These are phyloP conservation scores for Scaptomyza graminum DNA, from an alignment of 1,140 invertebrate species.

Conservation along the genomic window DNA sequence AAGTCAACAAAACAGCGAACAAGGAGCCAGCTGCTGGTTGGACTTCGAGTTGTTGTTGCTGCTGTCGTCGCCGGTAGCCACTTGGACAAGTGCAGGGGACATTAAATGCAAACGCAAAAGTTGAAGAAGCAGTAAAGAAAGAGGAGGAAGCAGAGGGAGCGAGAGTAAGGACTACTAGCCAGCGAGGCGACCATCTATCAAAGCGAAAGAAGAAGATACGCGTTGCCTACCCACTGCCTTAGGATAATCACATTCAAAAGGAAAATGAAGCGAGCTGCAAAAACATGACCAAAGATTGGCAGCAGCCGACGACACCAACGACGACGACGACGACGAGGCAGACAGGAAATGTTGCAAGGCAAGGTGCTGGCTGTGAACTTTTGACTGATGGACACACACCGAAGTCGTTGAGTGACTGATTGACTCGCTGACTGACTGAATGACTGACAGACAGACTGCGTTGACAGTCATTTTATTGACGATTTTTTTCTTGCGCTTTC, in stretches of 20 bases:
- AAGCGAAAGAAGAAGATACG: slow-evolving; percentile 64
- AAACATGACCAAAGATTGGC: slow-evolving; percentile 66
- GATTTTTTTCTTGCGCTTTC: slow-evolving; percentile 62
- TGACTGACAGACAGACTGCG: slow-evolving; percentile 23
- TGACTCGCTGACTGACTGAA: not conserved
- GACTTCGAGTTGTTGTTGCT: slow-evolving; percentile 9
- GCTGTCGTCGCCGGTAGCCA: slow-evolving; percentile 29
- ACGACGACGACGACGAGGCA: slow-evolving; percentile 6
- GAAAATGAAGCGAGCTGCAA: slow-evolving; percentile 78
- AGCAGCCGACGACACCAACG: slow-evolving; percentile 8
- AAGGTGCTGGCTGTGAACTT: slow-evolving; percentile 32
- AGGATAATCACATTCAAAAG: slow-evolving; percentile 80
- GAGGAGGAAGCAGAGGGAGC: slow-evolving; percentile 5
- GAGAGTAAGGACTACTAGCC: not conserved
- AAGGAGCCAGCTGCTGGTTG: slow-evolving; percentile 31
- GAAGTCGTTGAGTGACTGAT: slow-evolving; percentile 15
- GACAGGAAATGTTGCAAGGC: slow-evolving; percentile 74
- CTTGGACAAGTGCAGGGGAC: slow-evolving; percentile 67
- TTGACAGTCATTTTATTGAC: slow-evolving; percentile 71
- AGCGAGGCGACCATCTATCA: slow-evolving; percentile 63
- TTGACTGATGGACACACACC: slow-evolving; percentile 36
- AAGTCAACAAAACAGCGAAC: slow-evolving; percentile 78
- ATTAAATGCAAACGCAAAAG: slow-evolving; percentile 74
- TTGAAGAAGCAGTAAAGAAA: not conserved
- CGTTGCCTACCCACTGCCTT: slow-evolving; percentile 55